Conservation (phyloP, 2,113 vertebrate species). For the Phrynocephalus versicolor region DNA sequence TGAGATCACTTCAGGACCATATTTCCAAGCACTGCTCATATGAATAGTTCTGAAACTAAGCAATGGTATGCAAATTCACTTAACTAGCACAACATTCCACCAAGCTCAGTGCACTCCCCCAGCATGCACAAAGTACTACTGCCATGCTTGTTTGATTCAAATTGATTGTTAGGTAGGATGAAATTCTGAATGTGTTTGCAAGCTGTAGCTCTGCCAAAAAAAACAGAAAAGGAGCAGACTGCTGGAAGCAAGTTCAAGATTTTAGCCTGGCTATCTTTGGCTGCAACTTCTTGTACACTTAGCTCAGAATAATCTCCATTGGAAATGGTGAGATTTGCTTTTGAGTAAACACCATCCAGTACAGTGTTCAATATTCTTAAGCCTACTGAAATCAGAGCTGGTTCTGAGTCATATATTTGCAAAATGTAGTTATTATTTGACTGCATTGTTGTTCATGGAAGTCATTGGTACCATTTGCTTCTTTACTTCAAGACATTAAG, state of each 20-base stretch:
- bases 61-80: too few species aligned
- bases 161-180: background rate
- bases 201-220: background rate
- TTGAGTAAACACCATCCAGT: too few species aligned
- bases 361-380: background rate
- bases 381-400: background rate
- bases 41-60: too few species aligned
- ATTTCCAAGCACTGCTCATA: too few species aligned
- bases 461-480: conserved; percentile 39
- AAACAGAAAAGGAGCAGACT: background rate
- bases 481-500: too few species aligned
- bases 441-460: conserved; percentile 32
- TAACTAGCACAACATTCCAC: too few species aligned
- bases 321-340: background rate
- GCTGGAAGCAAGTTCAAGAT: background rate
- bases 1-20: too few species aligned
- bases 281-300: background rate
- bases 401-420: conserved; percentile 42
- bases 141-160: background rate
- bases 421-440: conserved; percentile 26
- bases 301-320: background rate
- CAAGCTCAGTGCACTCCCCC: too few species aligned
- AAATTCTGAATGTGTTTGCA: background rate
- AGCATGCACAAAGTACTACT: too few species aligned
- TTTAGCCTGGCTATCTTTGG: background rate